Evolutionary conservation across 2,797 vertebrate species (phyloP).

Genomic region (Synaphobranchus kaupii): DNA sequence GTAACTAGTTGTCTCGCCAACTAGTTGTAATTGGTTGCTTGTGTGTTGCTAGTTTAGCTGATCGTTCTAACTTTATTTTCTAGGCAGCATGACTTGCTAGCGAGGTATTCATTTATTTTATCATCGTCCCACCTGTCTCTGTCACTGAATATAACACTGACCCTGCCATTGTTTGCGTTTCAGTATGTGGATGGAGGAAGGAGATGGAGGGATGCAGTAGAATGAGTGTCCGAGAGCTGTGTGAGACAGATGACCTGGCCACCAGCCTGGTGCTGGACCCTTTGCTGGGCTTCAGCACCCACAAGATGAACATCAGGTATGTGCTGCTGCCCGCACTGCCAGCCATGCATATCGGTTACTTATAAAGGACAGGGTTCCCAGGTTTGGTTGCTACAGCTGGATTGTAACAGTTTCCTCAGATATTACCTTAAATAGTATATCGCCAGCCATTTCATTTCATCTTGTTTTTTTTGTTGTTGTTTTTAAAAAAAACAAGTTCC

Average conservation of each 20-base stretch:
- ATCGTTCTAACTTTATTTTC: background rate
- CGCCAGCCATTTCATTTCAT: background rate
- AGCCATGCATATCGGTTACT: background rate
- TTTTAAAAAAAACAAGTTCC: background rate
- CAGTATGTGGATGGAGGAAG: slow-evolving; percentile 84
- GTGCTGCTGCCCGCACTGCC: background rate
- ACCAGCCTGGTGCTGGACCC: slow-evolving; percentile 89
- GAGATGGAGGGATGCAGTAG: slow-evolving; percentile 85
- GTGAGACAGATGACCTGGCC: slow-evolving; percentile 90
- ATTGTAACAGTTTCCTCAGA: background rate
- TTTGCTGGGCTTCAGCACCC: slow-evolving; percentile 87
- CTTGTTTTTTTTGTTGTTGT: too few relatives aligned
- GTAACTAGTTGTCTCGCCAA: background rate
- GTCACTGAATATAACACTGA: slow-evolving; percentile 5
- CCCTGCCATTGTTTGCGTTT: slow-evolving; percentile 30
- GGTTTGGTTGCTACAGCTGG: background rate
- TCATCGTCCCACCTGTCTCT: background rate
- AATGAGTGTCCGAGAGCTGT: slow-evolving; percentile 92
- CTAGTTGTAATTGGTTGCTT: background rate
- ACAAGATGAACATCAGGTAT: slow-evolving; percentile 95
- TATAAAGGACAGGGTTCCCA: background rate
- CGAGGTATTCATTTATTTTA: slow-evolving; percentile 30
- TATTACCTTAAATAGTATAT: background rate
- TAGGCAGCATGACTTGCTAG: background rate
- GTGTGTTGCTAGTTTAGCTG: background rate